Base-by-base conservation (phyloP, 1,140 invertebrate genomes). In the Aphaenogaster rudis region DNA sequence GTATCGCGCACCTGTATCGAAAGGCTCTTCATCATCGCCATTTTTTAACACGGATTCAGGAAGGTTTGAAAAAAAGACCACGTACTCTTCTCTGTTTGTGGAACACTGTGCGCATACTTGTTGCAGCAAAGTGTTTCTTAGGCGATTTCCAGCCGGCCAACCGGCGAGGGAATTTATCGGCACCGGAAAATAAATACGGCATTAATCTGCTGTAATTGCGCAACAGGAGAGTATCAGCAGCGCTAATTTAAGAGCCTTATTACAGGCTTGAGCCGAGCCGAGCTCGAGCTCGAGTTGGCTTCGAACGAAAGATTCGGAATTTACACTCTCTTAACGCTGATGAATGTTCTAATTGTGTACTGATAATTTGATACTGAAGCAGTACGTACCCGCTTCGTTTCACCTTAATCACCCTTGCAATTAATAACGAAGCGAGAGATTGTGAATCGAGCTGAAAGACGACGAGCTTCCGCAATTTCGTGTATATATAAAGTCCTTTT, bases 151-250 rank as follows among this genome's bases (percentile, higher is more conserved):
- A 67, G 4, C 13, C 45, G 54, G 39, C 50, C 28, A n/a, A 21
- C 8, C 33, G n/a, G 3, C 54, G 28, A 9, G 17, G 42, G n/a
- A 21, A 85, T 85, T 85, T 85, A 76, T 77, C 42, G 54, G n/a
- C n/a, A 63, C 21, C 17, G 69, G 72, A 77, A 85, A 85, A 77
- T 85, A 77, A 85, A 77, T 77, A 64, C 71, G 61, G 42, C 54
- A 77, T 74, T 77, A 85, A 85, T 85, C 48, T 85, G 15, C 54
- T 57, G 81, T 76, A 85, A 85, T 85, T 77, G 79, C 50, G 15
- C 79, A 71, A 81, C 50, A 21, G 66, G 66, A 57, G 52, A 81
- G 79, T 69, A 80, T 80, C 48, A 69, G 78, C 36, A 39, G 64
- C 21, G 39, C 52, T 81, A 81, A 81, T 81, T 81, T 81, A 81